phyloP scores from a whole-genome alignment of 2,888 invertebrate genomes.

The Pseudolycoriella hygida region DNA sequence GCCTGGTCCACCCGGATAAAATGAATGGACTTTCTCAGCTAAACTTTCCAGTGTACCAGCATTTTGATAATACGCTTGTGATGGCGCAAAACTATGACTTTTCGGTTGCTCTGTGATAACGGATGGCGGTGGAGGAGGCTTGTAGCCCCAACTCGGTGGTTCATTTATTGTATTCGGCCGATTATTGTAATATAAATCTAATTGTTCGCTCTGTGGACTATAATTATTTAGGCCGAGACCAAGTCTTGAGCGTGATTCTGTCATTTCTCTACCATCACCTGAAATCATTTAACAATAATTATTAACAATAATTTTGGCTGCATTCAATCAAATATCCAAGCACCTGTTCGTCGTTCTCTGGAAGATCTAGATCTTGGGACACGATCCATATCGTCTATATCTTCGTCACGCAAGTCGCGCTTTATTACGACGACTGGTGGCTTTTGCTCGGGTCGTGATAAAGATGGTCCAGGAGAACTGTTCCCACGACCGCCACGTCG shows the following conservation, averaged over 20 bases:
- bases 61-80: constrained; percentile 66
- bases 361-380: constrained; percentile 29
- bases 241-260: constrained; percentile 53
- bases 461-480: constrained; percentile 27
- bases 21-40: constrained; percentile 83
- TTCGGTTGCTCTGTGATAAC: constrained; percentile 86
- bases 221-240: constrained; percentile 49
- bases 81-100: constrained; percentile 60
- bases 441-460: constrained; percentile 59
- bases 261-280: constrained; percentile 66
- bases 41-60: constrained; percentile 64
- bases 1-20: constrained; percentile 46
- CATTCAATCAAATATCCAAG: no score
- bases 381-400: constrained; percentile 43
- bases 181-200: constrained; percentile 69
- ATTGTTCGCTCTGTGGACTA: constrained; percentile 46
- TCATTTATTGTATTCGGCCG: constrained; percentile 40
- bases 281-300: constrained; percentile 26
- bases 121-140: constrained; percentile 46
- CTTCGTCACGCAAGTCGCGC: constrained; percentile 69
- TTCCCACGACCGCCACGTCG: constrained; percentile 43
- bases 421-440: constrained; percentile 86
- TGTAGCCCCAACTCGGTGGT: constrained; percentile 30
- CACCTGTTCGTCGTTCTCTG: constrained; percentile 32
- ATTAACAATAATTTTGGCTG: not conserved